phyloP scores from a whole-genome alignment of 2,113 vertebrate genomes.

The Trinectes maculatus region DNA sequence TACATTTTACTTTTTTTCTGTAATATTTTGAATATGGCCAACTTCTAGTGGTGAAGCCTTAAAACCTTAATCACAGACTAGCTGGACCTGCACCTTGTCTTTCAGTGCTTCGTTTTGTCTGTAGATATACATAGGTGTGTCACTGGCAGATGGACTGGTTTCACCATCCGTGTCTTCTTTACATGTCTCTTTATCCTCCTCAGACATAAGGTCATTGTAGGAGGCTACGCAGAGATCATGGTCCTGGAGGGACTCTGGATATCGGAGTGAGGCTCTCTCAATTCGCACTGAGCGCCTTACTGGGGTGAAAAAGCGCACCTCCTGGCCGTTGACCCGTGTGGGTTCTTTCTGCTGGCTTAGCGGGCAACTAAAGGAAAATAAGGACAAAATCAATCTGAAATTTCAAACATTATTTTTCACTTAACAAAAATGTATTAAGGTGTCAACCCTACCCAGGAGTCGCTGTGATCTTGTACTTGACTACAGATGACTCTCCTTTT shows the following conservation, averaged over 20 bases:
- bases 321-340: constrained; percentile 66
- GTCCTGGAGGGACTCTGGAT: constrained; percentile 76
- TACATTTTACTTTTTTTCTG: neutral
- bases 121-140: constrained; percentile 75
- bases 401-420: neutral
- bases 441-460: constrained; percentile 77
- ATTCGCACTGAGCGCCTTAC: constrained; percentile 82
- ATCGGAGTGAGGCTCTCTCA: constrained; percentile 56
- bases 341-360: constrained; percentile 57
- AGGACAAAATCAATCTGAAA: neutral
- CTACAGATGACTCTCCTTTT: constrained; percentile 69
- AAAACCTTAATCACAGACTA: constrained; percentile 42
- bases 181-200: constrained; percentile 34
- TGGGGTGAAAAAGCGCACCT: constrained; percentile 82
- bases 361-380: constrained; percentile 50
- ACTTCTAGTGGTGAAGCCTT: neutral
- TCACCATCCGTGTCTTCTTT: neutral
- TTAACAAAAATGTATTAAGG: neutral
- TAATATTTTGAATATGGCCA: neutral
- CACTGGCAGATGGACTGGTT: neutral
- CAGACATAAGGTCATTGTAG: constrained; percentile 67
- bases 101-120: constrained; percentile 79
- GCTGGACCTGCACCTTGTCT: constrained; percentile 69
- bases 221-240: constrained; percentile 81
- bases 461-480: constrained; percentile 83